Conservation (phyloP, 2,113 vertebrate genomes). For the Cyphomyrus plagiostoma region DNA sequence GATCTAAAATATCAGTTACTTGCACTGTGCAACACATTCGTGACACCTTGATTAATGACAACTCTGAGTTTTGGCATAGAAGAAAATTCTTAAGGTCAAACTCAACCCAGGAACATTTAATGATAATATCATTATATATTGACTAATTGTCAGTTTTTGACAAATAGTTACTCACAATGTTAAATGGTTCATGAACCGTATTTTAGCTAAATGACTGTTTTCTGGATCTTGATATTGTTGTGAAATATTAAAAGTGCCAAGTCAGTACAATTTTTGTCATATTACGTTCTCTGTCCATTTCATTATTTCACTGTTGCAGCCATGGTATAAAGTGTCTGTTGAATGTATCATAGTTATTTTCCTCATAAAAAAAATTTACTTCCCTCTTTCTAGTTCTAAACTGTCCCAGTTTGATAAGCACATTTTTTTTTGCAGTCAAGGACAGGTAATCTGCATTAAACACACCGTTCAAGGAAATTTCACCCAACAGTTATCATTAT, state of each 20-base stretch:
- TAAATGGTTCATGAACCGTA: neutral
- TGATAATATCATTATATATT: neutral
- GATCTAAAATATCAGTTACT: neutral
- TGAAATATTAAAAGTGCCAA: neutral
- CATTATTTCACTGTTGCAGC: neutral
- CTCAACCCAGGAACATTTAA: neutral
- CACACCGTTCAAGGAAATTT: neutral
- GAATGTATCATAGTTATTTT: neutral
- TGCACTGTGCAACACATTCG: neutral
- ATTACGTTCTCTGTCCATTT: neutral
- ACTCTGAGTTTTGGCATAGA: neutral
- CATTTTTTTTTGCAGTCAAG: neutral
- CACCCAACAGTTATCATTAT: neutral
- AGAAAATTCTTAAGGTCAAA: neutral
- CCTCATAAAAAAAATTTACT: neutral
- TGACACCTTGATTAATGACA: neutral
- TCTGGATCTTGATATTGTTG: neutral
- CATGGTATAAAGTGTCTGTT: neutral
- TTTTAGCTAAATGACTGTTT: neutral
- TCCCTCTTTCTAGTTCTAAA: neutral
- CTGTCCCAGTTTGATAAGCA: neutral
- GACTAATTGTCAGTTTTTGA: neutral
- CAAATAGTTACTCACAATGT: neutral
- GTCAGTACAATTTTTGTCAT: neutral
- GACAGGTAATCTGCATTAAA: neutral